Base-by-base conservation (phyloP, 1,140 invertebrate genomes). In the Halictus rubicundus region DNA sequence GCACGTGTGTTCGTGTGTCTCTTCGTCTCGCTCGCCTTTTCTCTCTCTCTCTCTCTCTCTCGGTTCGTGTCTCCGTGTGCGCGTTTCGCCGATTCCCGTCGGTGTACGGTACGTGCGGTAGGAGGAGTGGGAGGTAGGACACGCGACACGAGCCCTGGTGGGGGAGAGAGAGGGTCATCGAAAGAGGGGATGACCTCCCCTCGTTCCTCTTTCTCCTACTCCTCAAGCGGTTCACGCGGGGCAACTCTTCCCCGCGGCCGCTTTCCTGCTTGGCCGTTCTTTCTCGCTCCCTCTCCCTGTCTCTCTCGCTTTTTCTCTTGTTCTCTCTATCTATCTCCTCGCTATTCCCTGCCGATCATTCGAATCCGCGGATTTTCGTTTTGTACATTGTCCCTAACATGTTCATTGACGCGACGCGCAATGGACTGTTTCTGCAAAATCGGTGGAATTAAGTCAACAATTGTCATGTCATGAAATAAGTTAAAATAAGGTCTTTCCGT, bases 61-160 rank as follows among this genome's bases (percentile, higher is more conserved):
- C 42, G 0, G 10, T 21, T 16, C 14, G 5, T 52, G 14, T 52
- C 16, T 52, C 16, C 14, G 73, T 79, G 80, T 79, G 73, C 66
- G 69, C 23, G 80, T 80, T 66, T 46, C 72, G 46, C 72, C 66
- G 85, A 79, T 76, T 82, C 68, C 70, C 68, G 68, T 81, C 52
- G 32, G 52, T 74, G 73, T 81, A 19, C 68, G 82, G 61, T 80
- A 79, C 64, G 68, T 71, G 64, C 63, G 82, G 83, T 77, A 87
- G 85, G 81, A 81, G 85, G 84, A 92, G 92, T 92, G 92, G 92
- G 91, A 92, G 90, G 86, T 87, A 85, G 86, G 91, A 92, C 92
- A 93, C 92, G 92, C 92, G 92, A 93, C 92, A 92, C 87, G 64
- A 21, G 61, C 14, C 14, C 10, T 70, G 68, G 87, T 88, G 88